phyloP scores from a whole-genome alignment of 2,113 vertebrate species.

The Ceyx melanurus region DNA sequence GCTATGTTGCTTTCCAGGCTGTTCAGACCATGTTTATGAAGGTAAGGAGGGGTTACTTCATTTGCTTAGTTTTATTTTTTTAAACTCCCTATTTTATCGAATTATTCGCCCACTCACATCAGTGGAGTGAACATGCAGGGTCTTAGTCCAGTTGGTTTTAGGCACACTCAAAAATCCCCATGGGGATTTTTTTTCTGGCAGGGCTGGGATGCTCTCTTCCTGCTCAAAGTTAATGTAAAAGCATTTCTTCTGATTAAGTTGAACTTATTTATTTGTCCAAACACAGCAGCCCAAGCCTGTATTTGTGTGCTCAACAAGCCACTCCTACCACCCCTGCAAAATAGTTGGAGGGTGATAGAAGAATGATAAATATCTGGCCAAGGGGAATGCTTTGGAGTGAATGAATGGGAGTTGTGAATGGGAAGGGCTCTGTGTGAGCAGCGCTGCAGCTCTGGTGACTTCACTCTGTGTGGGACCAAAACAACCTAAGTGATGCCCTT shows the following conservation, averaged over 20 bases:
- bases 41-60: background rate
- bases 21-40: background rate
- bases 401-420: constrained; percentile 27
- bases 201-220: background rate
- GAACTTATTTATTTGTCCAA: constrained; percentile 36
- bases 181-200: background rate
- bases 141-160: background rate
- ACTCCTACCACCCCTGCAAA: constrained; percentile 56
- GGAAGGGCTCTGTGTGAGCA: background rate
- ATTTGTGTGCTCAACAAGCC: constrained; percentile 18
- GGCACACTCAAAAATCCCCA: background rate
- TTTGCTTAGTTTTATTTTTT: background rate
- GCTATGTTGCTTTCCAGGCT: background rate
- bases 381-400: background rate
- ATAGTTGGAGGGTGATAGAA: constrained; percentile 41
- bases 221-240: background rate
- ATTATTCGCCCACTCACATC: background rate
- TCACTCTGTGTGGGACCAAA: fast-evolving
- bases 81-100: background rate
- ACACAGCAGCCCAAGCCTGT: background rate
- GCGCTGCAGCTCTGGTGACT: fast-evolving
- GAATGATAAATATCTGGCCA: constrained; percentile 30
- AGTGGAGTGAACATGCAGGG: background rate
- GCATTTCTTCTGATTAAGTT: background rate
- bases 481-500: background rate